These are phyloP conservation scores for Poliocrania exsul DNA, from an alignment of 2,797 vertebrate genomes.

Conservation along the genomic window DNA sequence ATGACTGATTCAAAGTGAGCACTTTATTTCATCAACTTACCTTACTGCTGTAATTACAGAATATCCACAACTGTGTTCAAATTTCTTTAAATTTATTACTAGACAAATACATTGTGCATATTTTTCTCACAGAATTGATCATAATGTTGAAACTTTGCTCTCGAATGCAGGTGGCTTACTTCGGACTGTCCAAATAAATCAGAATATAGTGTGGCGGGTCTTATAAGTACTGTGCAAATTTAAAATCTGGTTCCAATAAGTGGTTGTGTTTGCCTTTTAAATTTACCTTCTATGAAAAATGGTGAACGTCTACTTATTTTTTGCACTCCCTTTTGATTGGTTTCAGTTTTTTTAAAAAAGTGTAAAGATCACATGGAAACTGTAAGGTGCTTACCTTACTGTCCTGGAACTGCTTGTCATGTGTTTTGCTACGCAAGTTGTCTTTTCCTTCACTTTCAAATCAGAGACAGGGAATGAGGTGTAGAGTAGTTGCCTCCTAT, in stretches of 20 bases:
- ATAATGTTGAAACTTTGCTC: not conserved
- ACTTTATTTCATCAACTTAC: not conserved
- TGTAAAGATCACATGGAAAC: not conserved
- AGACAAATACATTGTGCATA: not conserved
- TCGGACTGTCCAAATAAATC: not conserved
- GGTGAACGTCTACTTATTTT: not conserved
- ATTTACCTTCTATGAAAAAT: not conserved
- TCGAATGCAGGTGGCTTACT: not conserved
- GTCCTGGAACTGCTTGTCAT: not conserved
- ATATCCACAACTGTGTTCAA: not conserved
- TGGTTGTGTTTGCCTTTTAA: not conserved
- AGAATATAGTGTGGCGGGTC: not conserved
- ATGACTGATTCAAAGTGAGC: not conserved
- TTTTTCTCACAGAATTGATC: not conserved
- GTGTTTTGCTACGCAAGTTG: not conserved
- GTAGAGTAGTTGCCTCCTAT: not conserved
- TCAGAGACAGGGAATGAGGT: not conserved
- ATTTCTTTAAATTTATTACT: not conserved
- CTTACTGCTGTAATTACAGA: not conserved
- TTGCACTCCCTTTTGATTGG: not conserved
- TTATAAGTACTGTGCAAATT: not conserved
- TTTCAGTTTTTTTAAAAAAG: not conserved
- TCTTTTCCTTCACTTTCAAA: not conserved
- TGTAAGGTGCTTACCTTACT: not conserved
- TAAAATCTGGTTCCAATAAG: constrained; percentile 12